phyloP scores from a whole-genome alignment of 2,797 vertebrate genomes.

The Chaetophractus vellerosus region DNA sequence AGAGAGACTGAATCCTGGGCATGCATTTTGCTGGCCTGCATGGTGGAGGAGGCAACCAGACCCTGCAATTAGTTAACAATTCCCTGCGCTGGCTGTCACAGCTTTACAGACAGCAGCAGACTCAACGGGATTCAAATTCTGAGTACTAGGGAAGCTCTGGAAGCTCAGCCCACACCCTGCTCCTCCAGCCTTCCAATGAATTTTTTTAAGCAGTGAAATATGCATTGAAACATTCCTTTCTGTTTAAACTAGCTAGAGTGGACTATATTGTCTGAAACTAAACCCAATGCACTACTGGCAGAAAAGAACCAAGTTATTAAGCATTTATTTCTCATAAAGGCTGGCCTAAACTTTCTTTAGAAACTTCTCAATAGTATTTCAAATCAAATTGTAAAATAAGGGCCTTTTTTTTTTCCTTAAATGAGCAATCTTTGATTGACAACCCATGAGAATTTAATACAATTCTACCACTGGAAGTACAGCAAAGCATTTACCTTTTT shows the following conservation, averaged over 20 bases:
- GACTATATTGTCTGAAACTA: background rate
- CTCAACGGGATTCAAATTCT: background rate
- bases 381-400: conserved; percentile 36
- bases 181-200: background rate
- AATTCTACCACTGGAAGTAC: background rate
- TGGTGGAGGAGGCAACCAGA: fast-evolving
- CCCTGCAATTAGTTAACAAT: background rate
- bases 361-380: background rate
- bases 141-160: background rate
- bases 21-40: background rate
- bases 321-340: background rate
- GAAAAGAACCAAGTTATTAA: conserved; percentile 23
- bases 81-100: background rate
- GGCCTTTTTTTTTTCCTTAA: background rate
- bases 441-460: background rate
- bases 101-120: background rate
- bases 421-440: background rate
- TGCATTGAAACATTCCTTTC: background rate
- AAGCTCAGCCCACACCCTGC: background rate
- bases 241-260: background rate
- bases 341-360: conserved; percentile 9
- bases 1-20: background rate
- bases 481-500: background rate
- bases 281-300: background rate
- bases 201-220: background rate